Evolutionary conservation across 2,888 invertebrate genomes (phyloP).

Genomic region (Ophraella communa): DNA sequence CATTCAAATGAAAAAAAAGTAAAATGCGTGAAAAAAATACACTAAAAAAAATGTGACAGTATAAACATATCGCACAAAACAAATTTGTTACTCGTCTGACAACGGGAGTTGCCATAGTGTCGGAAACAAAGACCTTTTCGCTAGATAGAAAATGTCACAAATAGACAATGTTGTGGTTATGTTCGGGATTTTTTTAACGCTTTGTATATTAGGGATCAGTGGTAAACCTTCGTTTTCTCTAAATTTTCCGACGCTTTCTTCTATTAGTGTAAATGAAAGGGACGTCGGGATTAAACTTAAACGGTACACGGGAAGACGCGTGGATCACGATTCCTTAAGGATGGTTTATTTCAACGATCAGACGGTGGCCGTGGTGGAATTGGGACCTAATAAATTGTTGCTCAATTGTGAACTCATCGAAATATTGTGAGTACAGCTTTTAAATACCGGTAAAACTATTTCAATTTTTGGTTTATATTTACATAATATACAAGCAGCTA

Average conservation of each 20-base stretch:
- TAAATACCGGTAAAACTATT: not conserved
- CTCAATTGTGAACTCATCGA: constrained; percentile 84
- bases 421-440: constrained; percentile 75
- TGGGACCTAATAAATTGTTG: constrained; percentile 73
- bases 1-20: constrained; percentile 1
- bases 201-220: constrained; percentile 48
- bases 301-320: constrained; percentile 71
- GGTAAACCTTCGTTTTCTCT: constrained; percentile 53
- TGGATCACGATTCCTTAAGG: constrained; percentile 70
- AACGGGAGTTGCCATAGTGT: constrained; percentile 13
- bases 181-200: constrained; percentile 44
- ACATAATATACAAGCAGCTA: no score
- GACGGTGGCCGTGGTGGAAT: constrained; percentile 82
- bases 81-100: not conserved
- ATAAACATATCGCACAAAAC: not conserved
- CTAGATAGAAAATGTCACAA: constrained; percentile 34
- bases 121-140: constrained; percentile 19
- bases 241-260: constrained; percentile 48
- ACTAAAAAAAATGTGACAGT: constrained; percentile 19
- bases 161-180: constrained; percentile 43
- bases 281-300: constrained; percentile 52
- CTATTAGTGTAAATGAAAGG: constrained; percentile 42
- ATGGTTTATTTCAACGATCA: constrained; percentile 84
- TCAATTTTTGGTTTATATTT: no score
- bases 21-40: constrained; percentile 6